These are phyloP conservation scores for Danio tinwini DNA, from an alignment of 2,797 vertebrate species.

Conservation along the genomic window DNA sequence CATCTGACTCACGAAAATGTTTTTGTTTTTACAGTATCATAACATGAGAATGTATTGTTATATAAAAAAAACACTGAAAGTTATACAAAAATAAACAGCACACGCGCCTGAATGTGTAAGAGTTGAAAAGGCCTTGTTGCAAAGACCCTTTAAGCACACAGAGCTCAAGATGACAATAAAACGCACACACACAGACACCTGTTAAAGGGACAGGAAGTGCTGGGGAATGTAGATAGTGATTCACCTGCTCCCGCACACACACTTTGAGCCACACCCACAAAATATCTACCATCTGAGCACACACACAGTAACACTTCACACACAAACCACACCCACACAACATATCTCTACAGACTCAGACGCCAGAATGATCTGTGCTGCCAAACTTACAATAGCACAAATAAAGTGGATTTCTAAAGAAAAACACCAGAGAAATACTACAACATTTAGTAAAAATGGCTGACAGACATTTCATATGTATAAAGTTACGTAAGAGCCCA, in stretches of 20 bases:
- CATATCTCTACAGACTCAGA: slow-evolving; percentile 55
- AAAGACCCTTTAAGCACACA: slow-evolving; percentile 26
- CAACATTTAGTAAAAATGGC: too few relatives aligned
- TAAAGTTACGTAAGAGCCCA: too few relatives aligned
- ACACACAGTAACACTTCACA: slow-evolving; percentile 31
- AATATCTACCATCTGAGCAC: slow-evolving; percentile 47
- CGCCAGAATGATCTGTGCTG: neutral
- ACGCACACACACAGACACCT: slow-evolving; percentile 46
- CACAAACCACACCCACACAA: slow-evolving; percentile 41
- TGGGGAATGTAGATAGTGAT: slow-evolving; percentile 53
- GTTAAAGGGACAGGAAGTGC: slow-evolving; percentile 54
- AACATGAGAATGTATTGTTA: neutral
- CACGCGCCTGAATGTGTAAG: neutral
- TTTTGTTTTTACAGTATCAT: neutral
- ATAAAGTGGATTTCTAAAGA: too few relatives aligned
- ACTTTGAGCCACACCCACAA: slow-evolving; percentile 56
- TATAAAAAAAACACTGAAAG: neutral
- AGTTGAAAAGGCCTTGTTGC: neutral
- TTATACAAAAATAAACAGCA: neutral
- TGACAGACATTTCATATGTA: too few relatives aligned
- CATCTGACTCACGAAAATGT: slow-evolving; percentile 1
- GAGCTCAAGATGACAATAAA: slow-evolving; percentile 36
- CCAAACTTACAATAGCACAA: slow-evolving; percentile 11
- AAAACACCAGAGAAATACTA: too few relatives aligned
- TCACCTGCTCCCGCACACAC: slow-evolving; percentile 47